Evolutionary conservation across 2,888 invertebrate species (phyloP).

Genomic region (Brachyptera putata): DNA sequence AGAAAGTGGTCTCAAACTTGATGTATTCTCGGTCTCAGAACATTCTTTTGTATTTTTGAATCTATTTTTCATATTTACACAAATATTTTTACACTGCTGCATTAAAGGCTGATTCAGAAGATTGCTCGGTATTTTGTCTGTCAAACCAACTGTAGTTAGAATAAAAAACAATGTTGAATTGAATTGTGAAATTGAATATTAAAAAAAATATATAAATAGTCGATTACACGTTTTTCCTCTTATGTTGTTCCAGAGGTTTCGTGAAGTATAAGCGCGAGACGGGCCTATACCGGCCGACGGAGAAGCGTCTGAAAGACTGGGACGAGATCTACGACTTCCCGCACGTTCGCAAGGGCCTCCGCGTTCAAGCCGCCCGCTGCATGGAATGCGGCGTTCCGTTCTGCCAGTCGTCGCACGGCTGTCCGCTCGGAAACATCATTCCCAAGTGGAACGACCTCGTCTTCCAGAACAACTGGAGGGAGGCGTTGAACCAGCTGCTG

Average conservation of each 20-base stretch:
- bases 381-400: conserved; percentile 99
- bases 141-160: too few relatives aligned
- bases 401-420: conserved; percentile 92
- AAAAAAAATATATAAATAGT: too few relatives aligned
- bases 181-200: too few relatives aligned
- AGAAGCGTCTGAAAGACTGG: conserved; percentile 88
- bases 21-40: too few relatives aligned
- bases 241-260: conserved; percentile 80
- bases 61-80: too few relatives aligned
- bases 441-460: conserved; percentile 99
- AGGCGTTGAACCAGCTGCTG: conserved; percentile 85
- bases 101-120: too few relatives aligned
- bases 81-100: too few relatives aligned
- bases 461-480: conserved; percentile 91
- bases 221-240: background rate
- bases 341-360: conserved; percentile 82
- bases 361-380: conserved; percentile 88
- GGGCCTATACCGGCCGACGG: conserved; percentile 78
- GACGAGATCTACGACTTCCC: conserved; percentile 90
- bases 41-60: too few relatives aligned
- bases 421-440: conserved; percentile 96
- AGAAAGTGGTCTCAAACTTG: too few relatives aligned
- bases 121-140: too few relatives aligned
- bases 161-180: too few relatives aligned
- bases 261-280: conserved; percentile 93